Percentiles rank a stretch among this genome's conserved stretches.
Conservation (phyloP, 2,797 vertebrate genomes). For the Hoplostethus mediterraneus region DNA sequence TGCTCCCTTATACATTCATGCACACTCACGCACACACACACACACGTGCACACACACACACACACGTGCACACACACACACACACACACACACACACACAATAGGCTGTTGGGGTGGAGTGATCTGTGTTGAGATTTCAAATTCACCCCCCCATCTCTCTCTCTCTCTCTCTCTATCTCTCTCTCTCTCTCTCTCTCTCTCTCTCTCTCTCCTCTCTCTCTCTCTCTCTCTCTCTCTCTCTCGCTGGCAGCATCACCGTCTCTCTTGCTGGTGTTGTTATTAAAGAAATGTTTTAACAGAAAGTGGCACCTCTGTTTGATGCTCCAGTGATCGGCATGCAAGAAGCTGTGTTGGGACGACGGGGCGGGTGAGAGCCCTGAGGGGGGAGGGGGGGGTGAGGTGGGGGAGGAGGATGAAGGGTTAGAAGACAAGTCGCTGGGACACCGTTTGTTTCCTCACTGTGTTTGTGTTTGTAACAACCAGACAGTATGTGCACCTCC, state of each 20-base stretch:
- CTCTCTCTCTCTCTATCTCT: neutral
- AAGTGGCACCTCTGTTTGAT: constrained; percentile 32
- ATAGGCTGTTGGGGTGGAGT: constrained; percentile 50
- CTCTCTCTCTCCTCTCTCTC: neutral
- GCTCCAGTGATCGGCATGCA: constrained; percentile 33
- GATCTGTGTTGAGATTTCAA: constrained; percentile 57
- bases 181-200: constrained; percentile 11
- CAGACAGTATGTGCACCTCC: neutral
- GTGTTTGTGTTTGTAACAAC: constrained; percentile 4
- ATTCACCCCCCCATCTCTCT: constrained; percentile 46
- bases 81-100: constrained; percentile 18
- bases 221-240: neutral
- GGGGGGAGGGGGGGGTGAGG: neutral
- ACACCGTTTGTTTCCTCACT: constrained; percentile 31
- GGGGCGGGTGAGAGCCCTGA: neutral
- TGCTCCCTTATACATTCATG: constrained; percentile 72
- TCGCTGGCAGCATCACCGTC: no score
- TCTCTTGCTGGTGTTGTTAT: constrained; percentile 48
- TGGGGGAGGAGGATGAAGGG: neutral
- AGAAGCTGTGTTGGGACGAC: constrained; percentile 32
- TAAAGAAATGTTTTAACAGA: constrained; percentile 38
- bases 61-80: constrained; percentile 10
- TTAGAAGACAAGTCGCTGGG: constrained; percentile 5
- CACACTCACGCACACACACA: constrained; percentile 16
- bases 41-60: constrained; percentile 16